A percentile compares a stretch with the other conserved stretches of the same genome.
Evolutionary conservation across 2,797 vertebrate species (phyloP).

Genomic region (Picus viridis): DNA sequence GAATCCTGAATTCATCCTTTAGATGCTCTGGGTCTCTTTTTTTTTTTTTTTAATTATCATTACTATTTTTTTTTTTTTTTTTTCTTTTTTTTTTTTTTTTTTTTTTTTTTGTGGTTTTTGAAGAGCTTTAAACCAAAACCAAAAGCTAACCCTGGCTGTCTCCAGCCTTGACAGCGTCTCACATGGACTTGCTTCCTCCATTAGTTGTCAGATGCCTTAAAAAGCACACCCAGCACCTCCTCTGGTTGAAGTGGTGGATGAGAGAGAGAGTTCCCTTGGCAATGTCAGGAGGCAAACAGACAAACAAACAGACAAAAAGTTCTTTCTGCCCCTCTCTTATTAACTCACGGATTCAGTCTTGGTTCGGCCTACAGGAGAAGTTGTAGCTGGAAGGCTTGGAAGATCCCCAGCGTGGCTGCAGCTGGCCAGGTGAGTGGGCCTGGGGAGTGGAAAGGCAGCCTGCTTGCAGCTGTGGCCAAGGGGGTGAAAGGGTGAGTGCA

Average conservation of each 20-base stretch:
- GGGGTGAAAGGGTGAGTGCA: no score
- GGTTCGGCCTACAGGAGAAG: conserved; percentile 93
- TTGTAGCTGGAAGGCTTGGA: conserved; percentile 82
- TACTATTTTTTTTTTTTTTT: background rate
- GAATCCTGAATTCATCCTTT: conserved; percentile 74
- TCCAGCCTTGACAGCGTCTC: conserved; percentile 71
- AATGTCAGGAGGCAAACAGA: conserved; percentile 79
- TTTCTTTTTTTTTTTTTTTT: background rate
- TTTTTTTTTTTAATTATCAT: background rate
- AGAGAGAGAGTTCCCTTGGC: conserved; percentile 78
- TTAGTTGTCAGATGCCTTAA: conserved; percentile 74
- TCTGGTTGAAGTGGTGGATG: conserved; percentile 80
- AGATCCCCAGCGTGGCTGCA: conserved; percentile 76
- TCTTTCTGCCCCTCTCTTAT: conserved; percentile 85
- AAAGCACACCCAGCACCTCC: conserved; percentile 58
- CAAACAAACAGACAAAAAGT: no score
- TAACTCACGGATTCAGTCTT: conserved; percentile 98
- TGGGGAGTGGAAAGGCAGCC: no score
- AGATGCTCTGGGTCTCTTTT: conserved; percentile 53
- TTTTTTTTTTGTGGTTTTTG: conserved; percentile 17
- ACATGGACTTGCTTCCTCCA: conserved; percentile 79
- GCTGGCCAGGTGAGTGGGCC: conserved; percentile 83
- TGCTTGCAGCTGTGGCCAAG: no score
- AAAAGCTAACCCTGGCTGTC: conserved; percentile 73
- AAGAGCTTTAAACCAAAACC: conserved; percentile 70